Evolutionary conservation across 1,140 invertebrate genomes (phyloP).

Genomic region (Amphibalanus amphitrite): DNA sequence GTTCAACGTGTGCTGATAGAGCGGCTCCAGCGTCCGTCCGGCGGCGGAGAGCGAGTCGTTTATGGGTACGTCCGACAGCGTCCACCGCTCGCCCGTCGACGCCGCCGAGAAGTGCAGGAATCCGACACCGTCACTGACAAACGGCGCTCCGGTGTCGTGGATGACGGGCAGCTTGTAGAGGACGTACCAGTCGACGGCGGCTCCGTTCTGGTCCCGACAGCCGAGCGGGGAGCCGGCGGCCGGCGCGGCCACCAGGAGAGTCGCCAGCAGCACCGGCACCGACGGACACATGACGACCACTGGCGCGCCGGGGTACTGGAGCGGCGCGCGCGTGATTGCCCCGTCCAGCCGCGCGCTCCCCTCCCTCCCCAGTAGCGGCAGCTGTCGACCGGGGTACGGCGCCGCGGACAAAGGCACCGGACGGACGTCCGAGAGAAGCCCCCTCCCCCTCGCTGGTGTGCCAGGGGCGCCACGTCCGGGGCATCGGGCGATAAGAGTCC

Average conservation of each 20-base stretch:
- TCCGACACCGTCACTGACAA: slow-evolving; percentile 42
- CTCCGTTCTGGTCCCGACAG: slow-evolving; percentile 15
- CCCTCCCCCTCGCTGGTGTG: no score
- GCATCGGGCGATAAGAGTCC: no score
- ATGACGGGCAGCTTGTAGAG: slow-evolving; percentile 63
- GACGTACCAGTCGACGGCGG: slow-evolving; percentile 14
- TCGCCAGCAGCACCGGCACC: not conserved
- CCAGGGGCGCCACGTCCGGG: no score
- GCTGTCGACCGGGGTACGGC: no score
- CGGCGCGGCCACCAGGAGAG: not conserved
- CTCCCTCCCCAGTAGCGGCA: no score
- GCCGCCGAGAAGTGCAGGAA: slow-evolving; percentile 52
- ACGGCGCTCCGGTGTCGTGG: slow-evolving; percentile 31
- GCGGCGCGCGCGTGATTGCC: no score
- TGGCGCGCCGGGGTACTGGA: no score
- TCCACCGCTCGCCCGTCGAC: slow-evolving; percentile 38
- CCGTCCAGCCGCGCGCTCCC: no score
- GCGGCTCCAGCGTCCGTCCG: slow-evolving; percentile 45
- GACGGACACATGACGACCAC: not conserved
- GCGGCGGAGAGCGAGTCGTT: slow-evolving; percentile 48
- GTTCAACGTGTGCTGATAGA: slow-evolving; percentile 33
- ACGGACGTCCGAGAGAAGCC: no score
- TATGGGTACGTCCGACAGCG: slow-evolving; percentile 45
- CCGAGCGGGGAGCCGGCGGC: slow-evolving; percentile 3
- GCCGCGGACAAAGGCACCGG: no score